phyloP scores from a whole-genome alignment of 2,113 vertebrate genomes.

The Platysternon megacephalum region DNA sequence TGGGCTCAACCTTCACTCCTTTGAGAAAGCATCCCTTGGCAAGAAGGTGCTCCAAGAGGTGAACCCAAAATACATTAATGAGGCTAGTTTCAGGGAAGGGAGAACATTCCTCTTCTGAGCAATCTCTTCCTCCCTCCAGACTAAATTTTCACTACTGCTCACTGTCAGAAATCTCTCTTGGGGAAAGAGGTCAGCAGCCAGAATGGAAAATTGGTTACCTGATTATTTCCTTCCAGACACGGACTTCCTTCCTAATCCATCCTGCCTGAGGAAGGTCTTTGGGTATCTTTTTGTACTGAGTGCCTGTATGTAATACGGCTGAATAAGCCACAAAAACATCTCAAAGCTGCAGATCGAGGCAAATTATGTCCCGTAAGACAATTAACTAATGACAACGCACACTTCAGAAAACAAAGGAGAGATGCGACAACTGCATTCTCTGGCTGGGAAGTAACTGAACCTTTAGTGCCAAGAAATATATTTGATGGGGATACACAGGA shows the following conservation, averaged over 20 bases:
- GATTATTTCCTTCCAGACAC: neutral
- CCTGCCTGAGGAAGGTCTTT: neutral
- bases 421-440: neutral
- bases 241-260: neutral
- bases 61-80: neutral
- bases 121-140: neutral
- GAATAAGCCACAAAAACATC: neutral
- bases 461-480: rapidly evolving
- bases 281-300: rapidly evolving
- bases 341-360: neutral
- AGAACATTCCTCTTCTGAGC: neutral
- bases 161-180: neutral
- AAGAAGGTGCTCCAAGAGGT: neutral
- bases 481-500: rapidly evolving
- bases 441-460: neutral
- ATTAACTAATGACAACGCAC: neutral
- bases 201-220: rapidly evolving
- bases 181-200: rapidly evolving
- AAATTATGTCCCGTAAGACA: neutral
- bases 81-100: neutral
- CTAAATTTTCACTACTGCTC: neutral
- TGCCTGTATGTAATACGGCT: rapidly evolving
- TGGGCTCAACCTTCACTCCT: rapidly evolving
- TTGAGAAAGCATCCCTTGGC: neutral
- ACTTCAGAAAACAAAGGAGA: neutral